A percentile compares a stretch with the other conserved stretches of the same genome.
These are phyloP conservation scores for Aphodius sticticus DNA, from an alignment of 2,888 invertebrate species.

Conservation along the genomic window DNA sequence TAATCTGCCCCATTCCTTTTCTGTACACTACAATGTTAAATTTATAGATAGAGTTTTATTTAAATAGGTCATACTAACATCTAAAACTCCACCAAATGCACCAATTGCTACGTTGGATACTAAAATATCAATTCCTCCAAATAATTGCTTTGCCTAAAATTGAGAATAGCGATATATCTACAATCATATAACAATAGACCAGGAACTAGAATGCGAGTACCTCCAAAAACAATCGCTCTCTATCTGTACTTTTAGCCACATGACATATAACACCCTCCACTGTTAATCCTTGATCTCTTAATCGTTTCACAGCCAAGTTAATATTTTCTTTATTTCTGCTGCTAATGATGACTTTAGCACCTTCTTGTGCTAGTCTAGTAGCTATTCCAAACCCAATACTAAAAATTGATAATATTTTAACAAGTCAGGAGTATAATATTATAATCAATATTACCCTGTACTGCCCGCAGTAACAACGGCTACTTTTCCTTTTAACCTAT, in stretches of 20 bases:
- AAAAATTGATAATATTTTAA: conserved; percentile 33
- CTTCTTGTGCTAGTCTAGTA: conserved; percentile 84
- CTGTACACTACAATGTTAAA: conserved; percentile 69
- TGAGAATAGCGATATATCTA: no score
- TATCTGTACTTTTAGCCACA: conserved; percentile 85
- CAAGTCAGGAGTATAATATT: neutral
- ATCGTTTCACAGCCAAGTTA: conserved; percentile 72
- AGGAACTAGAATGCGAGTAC: neutral
- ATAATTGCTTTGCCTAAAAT: conserved; percentile 72
- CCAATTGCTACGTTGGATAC: conserved; percentile 98
- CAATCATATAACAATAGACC: conserved; percentile 42
- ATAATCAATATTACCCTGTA: conserved; percentile 26
- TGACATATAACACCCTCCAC: conserved; percentile 88
- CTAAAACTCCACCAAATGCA: conserved; percentile 77
- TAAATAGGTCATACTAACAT: conserved; percentile 61
- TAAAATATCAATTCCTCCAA: conserved; percentile 91
- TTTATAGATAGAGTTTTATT: neutral
- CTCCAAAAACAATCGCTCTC: conserved; percentile 72
- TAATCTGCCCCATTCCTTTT: conserved; percentile 92
- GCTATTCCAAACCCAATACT: conserved; percentile 95
- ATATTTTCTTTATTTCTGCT: conserved; percentile 92
- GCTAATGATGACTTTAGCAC: conserved; percentile 91
- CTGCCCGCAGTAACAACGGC: conserved; percentile 25
- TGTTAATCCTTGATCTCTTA: conserved; percentile 74
- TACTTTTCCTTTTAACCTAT: conserved; percentile 27